These are phyloP conservation scores for Morpho deidamia DNA, from an alignment of 2,888 invertebrate genomes.

Conservation along the genomic window DNA sequence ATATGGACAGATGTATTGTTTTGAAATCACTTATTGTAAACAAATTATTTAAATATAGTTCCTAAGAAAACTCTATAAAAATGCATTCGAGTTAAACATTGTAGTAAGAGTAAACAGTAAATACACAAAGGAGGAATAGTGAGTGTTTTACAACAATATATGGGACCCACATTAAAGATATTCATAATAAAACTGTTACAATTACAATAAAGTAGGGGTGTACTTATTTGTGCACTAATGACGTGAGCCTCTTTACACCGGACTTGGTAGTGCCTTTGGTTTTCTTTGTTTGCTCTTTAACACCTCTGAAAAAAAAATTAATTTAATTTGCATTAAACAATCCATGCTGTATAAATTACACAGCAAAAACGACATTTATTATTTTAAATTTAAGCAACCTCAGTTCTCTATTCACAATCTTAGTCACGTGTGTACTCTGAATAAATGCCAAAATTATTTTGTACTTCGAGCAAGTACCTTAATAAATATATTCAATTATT, in stretches of 20 bases:
- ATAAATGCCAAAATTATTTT: too few species aligned
- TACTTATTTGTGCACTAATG: conserved; percentile 65
- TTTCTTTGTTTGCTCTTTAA: conserved; percentile 70
- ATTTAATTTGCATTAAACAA: too few species aligned
- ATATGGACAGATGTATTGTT: too few species aligned
- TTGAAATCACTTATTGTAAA: too few species aligned
- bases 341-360: too few species aligned
- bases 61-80: not conserved
- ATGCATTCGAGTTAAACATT: not conserved
- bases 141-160: conserved; percentile 24
- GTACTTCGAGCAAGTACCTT: too few species aligned
- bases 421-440: too few species aligned
- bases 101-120: conserved; percentile 11
- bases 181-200: conserved; percentile 6
- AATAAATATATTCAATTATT: too few species aligned
- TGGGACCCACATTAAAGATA: conserved; percentile 21
- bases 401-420: too few species aligned
- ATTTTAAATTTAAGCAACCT: too few species aligned
- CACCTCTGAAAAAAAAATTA: conserved; percentile 51
- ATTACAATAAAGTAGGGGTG: conserved; percentile 14
- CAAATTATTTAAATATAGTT: not conserved
- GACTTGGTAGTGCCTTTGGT: conserved; percentile 63
- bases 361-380: too few species aligned
- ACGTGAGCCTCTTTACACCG: conserved; percentile 61
- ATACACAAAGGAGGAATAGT: conserved; percentile 15